Evolutionary conservation across 2,113 vertebrate species (phyloP), one percentile per base, ranked within the genome.

Genomic region (Brachyhypopomus gauderio): DNA sequence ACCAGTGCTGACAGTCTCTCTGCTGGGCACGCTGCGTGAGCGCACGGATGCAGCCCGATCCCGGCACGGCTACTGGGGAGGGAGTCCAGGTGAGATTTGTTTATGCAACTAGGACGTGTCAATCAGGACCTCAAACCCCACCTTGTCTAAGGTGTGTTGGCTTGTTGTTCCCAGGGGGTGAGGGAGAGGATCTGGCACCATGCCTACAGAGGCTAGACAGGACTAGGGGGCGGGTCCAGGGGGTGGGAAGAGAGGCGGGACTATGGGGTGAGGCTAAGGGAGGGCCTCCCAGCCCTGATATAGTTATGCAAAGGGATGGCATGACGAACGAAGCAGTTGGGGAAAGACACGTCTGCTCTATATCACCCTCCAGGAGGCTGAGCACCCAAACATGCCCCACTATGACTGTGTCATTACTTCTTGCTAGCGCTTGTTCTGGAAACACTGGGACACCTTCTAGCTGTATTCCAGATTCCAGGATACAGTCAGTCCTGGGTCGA

Each of bases 21-120:
- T 16, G 63, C 14, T 30, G 4, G 8, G 19, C 91, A 94, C 9
- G 96, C 94, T 95, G 93, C 84, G 30, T 14, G 22, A 58, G 9
- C 20, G 16, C n/a, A 56, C 4, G n/a, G 5, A 14, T 59, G 30
- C 30, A 55, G 48, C 0, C 1, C 19, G 36, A 70, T 41, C 36
- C 66, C 14, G 66, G 6, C 11, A 22, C 11, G 20, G 20, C 20
- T 22, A 70, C 11, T 70, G 41, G 38, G n/a, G 38, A n/a, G 66
- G 20, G n/a, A 41, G n/a, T 67, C 19, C 16, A 5, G 30, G 30
- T 5, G 17, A 67, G 63, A 55, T 4, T 25, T 62, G 60, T 6
- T 80, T 48, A 12, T 73, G 36, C 52, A 73, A n/a, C 20, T 64
- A 12, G 34, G 45, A 52, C 23, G n/a, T 80, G 69, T 64, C 58